Percentiles rank a stretch among this genome's conserved stretches.
Evolutionary conservation across 1,140 invertebrate species (phyloP).

Genomic region (Anthonomus grandis): DNA sequence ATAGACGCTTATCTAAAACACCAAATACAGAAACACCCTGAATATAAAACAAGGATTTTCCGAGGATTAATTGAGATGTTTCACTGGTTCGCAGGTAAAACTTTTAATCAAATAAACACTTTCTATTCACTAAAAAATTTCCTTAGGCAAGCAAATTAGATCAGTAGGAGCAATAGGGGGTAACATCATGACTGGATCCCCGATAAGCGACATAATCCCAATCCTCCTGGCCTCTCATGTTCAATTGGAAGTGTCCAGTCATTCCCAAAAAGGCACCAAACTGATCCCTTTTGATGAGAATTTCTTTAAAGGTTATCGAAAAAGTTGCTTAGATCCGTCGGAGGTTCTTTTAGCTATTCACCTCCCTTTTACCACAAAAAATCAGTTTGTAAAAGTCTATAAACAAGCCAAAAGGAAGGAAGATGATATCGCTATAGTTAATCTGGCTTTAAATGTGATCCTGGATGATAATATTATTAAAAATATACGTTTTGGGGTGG

Average conservation of each 20-base stretch:
- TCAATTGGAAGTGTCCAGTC: slow-evolving; percentile 55
- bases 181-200: slow-evolving; percentile 87
- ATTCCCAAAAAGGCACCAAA: slow-evolving; percentile 55
- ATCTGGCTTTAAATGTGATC: slow-evolving; percentile 70
- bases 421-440: slow-evolving; percentile 95
- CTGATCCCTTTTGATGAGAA: slow-evolving; percentile 71
- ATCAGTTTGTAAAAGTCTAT: slow-evolving; percentile 81
- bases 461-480: slow-evolving; percentile 60
- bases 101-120: not conserved
- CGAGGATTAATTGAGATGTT: slow-evolving; percentile 78
- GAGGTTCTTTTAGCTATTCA: slow-evolving; percentile 1
- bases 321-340: slow-evolving; percentile 5
- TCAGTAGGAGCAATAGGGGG: slow-evolving; percentile 76
- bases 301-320: slow-evolving; percentile 66
- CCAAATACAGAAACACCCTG: slow-evolving; percentile 56
- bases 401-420: slow-evolving; percentile 90
- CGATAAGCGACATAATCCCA: slow-evolving; percentile 94
- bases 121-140: not conserved
- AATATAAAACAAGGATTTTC: slow-evolving; percentile 68
- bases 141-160: slow-evolving; percentile 77
- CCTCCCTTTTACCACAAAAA: slow-evolving; percentile 56
- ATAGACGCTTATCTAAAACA: slow-evolving; percentile 62
- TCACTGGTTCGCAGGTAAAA: slow-evolving; percentile 82
- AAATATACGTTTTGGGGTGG: slow-evolving; percentile 68
- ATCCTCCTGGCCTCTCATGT: slow-evolving; percentile 76